Evolutionary conservation across 2,888 invertebrate genomes (phyloP).

Genomic region (Beris chalybata): DNA sequence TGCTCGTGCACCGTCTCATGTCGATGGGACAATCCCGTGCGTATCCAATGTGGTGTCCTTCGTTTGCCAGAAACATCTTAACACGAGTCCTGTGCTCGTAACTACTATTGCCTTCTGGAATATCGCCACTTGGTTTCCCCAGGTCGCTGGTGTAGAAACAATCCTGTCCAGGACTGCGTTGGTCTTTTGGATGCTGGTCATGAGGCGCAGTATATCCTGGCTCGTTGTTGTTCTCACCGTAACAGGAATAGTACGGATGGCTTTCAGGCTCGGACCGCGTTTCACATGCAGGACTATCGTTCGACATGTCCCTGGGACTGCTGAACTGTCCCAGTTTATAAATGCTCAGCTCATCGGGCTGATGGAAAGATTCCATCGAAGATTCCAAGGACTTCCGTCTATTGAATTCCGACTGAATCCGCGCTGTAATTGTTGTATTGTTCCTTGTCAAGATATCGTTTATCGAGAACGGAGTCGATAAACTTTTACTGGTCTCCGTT

Average conservation of each 20-base stretch:
- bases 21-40: constrained; percentile 49
- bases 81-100: constrained; percentile 31
- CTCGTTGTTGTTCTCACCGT: constrained; percentile 31
- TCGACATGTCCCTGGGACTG: constrained; percentile 41
- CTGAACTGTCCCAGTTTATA: constrained; percentile 31
- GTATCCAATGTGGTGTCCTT: constrained; percentile 34
- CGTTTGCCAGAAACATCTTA: constrained; percentile 34
- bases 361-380: constrained; percentile 37
- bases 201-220: constrained; percentile 15
- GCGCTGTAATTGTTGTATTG: constrained; percentile 44
- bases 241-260: constrained; percentile 33
- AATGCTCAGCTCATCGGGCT: constrained; percentile 38
- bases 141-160: constrained; percentile 9
- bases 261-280: constrained; percentile 39
- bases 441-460: constrained; percentile 69
- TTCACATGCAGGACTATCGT: constrained; percentile 42
- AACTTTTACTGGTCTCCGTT: constrained; percentile 46
- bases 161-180: constrained; percentile 11
- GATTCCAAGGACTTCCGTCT: constrained; percentile 43
- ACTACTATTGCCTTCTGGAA: not conserved
- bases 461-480: constrained; percentile 70
- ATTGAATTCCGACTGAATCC: constrained; percentile 43
- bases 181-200: constrained; percentile 15
- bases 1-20: constrained; percentile 55
- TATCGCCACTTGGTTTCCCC: not conserved